Percentiles rank a stretch among this genome's conserved stretches.
phyloP scores from a whole-genome alignment of 2,113 vertebrate genomes.

The Isurus oxyrinchus region DNA sequence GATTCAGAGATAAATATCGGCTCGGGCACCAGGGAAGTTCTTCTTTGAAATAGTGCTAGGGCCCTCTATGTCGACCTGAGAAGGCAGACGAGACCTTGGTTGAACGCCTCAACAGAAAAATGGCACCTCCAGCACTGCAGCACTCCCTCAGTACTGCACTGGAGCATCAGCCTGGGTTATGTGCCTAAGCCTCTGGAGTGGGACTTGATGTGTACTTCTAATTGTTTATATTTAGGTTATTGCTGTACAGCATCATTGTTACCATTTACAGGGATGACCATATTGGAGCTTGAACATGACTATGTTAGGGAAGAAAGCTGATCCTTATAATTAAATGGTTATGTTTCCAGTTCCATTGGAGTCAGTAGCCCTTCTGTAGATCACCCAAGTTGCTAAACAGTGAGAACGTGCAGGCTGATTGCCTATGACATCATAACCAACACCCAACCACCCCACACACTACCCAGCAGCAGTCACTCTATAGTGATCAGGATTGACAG shows the following conservation, averaged over 20 bases:
- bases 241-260: not conserved
- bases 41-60: not conserved
- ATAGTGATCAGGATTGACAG: not conserved
- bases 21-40: not conserved
- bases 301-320: not conserved
- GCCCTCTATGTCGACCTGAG: not conserved
- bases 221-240: not conserved
- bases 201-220: not conserved
- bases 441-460: not conserved
- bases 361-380: not conserved
- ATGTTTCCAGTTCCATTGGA: not conserved
- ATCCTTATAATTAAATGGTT: not conserved
- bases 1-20: not conserved
- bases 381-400: not conserved
- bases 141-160: not conserved
- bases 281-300: not conserved
- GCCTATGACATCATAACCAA: not conserved
- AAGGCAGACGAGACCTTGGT: not conserved
- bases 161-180: not conserved
- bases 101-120: not conserved
- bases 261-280: not conserved
- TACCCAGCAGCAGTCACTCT: not conserved
- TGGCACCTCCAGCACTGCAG: not conserved
- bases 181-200: not conserved
- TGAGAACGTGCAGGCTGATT: not conserved